Conservation (phyloP, 2,888 invertebrate genomes). For the Troglohyphantes excavatus region DNA sequence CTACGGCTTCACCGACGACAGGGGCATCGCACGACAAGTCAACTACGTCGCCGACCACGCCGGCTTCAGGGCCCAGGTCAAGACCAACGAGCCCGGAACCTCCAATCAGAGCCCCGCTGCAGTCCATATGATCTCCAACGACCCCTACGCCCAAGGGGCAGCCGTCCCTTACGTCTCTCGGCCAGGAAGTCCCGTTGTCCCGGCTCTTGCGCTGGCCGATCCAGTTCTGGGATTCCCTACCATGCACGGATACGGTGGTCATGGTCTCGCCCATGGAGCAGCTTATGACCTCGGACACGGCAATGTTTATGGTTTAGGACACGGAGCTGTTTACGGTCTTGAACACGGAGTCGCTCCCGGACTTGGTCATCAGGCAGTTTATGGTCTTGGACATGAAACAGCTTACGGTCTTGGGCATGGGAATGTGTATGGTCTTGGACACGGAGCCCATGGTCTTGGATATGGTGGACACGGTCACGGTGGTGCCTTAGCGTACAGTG, state of each 20-base stretch:
- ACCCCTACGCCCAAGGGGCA: slow-evolving; percentile 19
- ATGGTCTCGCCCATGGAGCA: neutral
- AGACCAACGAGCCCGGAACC: slow-evolving; percentile 72
- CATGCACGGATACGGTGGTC: neutral
- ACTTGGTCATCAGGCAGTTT: neutral
- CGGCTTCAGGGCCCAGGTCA: slow-evolving; percentile 58
- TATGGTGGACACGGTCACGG: neutral
- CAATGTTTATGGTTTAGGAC: neutral
- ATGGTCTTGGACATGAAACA: neutral
- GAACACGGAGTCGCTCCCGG: neutral
- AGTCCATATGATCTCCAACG: slow-evolving; percentile 51
- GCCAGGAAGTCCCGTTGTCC: neutral
- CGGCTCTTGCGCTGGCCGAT: neutral
- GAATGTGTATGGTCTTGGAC: neutral
- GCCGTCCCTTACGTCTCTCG: slow-evolving; percentile 11
- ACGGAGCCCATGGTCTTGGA: neutral
- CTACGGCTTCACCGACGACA: slow-evolving; percentile 62
- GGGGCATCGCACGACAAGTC: slow-evolving; percentile 60
- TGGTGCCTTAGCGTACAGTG: slow-evolving; percentile 21
- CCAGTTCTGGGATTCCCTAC: neutral
- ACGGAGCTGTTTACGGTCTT: neutral
- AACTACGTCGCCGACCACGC: slow-evolving; percentile 63
- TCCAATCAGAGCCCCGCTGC: slow-evolving; percentile 61
- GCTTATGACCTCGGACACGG: neutral
- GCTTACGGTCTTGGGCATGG: neutral